These are phyloP conservation scores for Sycophaga agraensis DNA, from an alignment of 1,140 invertebrate species.

Conservation along the genomic window DNA sequence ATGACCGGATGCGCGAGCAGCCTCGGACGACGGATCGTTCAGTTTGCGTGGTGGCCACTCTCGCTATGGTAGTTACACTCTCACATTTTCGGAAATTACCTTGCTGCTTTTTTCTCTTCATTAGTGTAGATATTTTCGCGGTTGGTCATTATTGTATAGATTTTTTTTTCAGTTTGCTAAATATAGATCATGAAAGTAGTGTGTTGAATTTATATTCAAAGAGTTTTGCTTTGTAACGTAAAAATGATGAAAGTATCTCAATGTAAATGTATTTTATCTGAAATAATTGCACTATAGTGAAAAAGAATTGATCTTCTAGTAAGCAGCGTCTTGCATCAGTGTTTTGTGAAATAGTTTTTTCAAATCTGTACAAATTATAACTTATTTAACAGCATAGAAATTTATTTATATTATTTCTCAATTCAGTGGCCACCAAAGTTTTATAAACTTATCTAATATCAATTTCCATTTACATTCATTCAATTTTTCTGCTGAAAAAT, in stretches of 20 bases:
- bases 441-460: neutral
- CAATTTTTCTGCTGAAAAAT: no score
- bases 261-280: constrained; percentile 1
- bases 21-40: constrained; percentile 1
- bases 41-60: constrained; percentile 24
- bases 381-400: no score
- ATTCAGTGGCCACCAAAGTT: constrained; percentile 21
- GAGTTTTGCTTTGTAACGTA: neutral
- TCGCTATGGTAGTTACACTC: constrained; percentile 8
- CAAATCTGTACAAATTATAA: no score
- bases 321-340: no score
- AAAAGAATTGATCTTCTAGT: no score
- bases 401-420: no score
- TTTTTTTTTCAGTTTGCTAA: neutral
- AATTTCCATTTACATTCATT: constrained; percentile 1
- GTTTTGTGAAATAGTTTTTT: no score
- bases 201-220: neutral
- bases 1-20: constrained; percentile 10
- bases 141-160: neutral
- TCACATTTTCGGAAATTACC: neutral
- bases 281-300: neutral
- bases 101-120: constrained; percentile 3
- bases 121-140: neutral
- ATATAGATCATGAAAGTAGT: neutral
- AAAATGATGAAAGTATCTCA: neutral